phyloP scores from a whole-genome alignment of 2,888 invertebrate genomes.

The Parapristionchus giblindavisi region DNA sequence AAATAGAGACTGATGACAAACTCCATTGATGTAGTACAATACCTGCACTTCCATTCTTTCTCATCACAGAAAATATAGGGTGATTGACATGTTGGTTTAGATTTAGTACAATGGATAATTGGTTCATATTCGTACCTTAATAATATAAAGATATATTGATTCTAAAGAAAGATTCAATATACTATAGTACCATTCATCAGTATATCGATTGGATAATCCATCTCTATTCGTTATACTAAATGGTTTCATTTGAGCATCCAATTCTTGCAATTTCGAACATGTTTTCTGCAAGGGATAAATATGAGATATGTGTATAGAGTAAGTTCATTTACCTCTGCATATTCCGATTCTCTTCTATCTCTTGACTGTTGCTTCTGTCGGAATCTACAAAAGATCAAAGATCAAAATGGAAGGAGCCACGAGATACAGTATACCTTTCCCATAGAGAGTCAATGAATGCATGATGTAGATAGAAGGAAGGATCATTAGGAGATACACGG shows the following conservation, averaged over 20 bases:
- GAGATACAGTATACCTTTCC: conserved; percentile 50
- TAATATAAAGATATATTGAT: too few species aligned
- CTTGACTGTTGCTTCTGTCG: conserved; percentile 62
- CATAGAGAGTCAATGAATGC: conserved; percentile 68
- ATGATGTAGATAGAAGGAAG: conserved; percentile 67
- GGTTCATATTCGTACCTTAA: conserved; percentile 67
- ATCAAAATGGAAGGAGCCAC: neutral
- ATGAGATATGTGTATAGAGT: too few species aligned
- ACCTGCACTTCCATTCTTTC: conserved; percentile 55
- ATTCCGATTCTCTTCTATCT: conserved; percentile 63
- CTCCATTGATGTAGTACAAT: neutral
- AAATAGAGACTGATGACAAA: neutral
- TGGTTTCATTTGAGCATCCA: conserved; percentile 66
- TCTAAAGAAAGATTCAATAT: neutral
- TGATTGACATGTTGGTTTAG: conserved; percentile 57
- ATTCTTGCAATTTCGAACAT: conserved; percentile 61
- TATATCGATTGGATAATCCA: conserved; percentile 67
- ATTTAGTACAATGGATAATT: conserved; percentile 59
- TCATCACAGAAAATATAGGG: conserved; percentile 63
- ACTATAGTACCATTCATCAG: conserved; percentile 53
- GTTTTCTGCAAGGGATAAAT: conserved; percentile 60
- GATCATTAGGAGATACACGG: conserved; percentile 60
- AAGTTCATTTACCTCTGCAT: conserved; percentile 51
- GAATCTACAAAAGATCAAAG: conserved; percentile 43
- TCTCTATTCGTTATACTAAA: conserved; percentile 65